Evolutionary conservation across 2,797 vertebrate species (phyloP).

Genomic region (Danio aesculapii): DNA sequence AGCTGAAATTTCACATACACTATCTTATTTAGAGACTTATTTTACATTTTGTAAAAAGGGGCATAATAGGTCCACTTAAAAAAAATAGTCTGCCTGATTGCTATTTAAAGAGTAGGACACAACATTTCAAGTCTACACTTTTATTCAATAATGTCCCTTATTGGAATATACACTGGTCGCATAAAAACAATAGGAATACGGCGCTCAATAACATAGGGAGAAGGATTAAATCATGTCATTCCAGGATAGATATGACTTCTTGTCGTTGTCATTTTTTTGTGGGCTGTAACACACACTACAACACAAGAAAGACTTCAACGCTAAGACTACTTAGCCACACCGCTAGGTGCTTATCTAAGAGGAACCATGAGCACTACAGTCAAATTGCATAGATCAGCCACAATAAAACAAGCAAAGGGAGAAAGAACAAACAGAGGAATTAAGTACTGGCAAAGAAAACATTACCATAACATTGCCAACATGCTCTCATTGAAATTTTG

Average conservation of each 20-base stretch:
- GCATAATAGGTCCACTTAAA: too few species aligned
- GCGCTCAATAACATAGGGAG: slow-evolving; percentile 60
- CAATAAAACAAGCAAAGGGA: slow-evolving; percentile 64
- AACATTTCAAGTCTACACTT: slow-evolving; percentile 69
- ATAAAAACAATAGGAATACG: slow-evolving; percentile 77
- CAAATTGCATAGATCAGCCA: slow-evolving; percentile 79
- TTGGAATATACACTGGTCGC: slow-evolving; percentile 58
- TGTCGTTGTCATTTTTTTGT: background rate
- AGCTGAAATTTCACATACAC: too few species aligned
- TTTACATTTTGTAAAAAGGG: too few species aligned
- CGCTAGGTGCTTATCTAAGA: slow-evolving; percentile 61
- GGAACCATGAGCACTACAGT: slow-evolving; percentile 60
- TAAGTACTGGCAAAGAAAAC: slow-evolving; percentile 26
- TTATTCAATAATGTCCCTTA: slow-evolving; percentile 72
- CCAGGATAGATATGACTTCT: slow-evolving; percentile 58
- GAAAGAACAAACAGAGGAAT: slow-evolving; percentile 18
- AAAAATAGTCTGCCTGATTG: background rate
- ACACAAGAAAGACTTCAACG: slow-evolving; percentile 71
- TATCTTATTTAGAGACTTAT: too few species aligned
- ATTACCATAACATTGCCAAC: background rate
- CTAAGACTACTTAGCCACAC: slow-evolving; percentile 66
- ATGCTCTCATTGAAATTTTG: background rate
- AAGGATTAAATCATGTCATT: slow-evolving; percentile 48
- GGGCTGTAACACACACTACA: slow-evolving; percentile 68
- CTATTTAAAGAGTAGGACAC: background rate